Evolutionary conservation across 2,113 vertebrate species (phyloP).

Genomic region (Lagopus muta): DNA sequence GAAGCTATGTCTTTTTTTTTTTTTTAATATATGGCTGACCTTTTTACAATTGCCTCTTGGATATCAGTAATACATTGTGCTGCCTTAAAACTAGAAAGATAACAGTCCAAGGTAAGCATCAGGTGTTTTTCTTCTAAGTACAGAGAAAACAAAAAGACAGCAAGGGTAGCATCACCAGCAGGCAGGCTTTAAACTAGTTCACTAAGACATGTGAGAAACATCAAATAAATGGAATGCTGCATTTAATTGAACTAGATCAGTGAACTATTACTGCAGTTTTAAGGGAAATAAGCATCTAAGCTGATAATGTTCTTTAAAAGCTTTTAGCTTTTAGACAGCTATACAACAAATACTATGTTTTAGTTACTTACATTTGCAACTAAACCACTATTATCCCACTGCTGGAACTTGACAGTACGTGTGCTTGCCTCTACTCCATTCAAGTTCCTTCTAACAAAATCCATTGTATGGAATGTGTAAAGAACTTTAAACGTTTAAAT

Average conservation of each 20-base stretch:
- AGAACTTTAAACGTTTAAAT: not conserved
- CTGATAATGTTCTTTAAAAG: not conserved
- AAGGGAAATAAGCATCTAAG: not conserved
- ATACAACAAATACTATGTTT: not conserved
- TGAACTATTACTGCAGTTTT: not conserved
- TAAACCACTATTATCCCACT: not conserved
- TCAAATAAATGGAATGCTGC: not conserved
- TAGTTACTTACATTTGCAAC: not conserved
- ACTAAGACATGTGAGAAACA: not conserved
- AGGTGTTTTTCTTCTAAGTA: not conserved
- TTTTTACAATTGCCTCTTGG: not conserved
- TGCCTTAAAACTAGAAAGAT: not conserved
- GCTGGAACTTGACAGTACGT: rapidly evolving
- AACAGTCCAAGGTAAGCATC: not conserved
- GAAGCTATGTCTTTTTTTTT: not conserved
- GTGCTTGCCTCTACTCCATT: not conserved
- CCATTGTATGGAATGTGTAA: not conserved
- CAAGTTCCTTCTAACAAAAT: not conserved
- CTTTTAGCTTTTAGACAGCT: no score
- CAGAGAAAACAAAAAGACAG: not conserved
- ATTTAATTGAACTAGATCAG: not conserved
- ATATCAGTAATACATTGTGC: not conserved
- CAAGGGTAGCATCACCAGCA: not conserved
- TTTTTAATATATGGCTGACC: not conserved
- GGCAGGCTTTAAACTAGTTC: not conserved